Base-by-base conservation (phyloP, 2,888 invertebrate species). In the Crepidodera aurea region DNA sequence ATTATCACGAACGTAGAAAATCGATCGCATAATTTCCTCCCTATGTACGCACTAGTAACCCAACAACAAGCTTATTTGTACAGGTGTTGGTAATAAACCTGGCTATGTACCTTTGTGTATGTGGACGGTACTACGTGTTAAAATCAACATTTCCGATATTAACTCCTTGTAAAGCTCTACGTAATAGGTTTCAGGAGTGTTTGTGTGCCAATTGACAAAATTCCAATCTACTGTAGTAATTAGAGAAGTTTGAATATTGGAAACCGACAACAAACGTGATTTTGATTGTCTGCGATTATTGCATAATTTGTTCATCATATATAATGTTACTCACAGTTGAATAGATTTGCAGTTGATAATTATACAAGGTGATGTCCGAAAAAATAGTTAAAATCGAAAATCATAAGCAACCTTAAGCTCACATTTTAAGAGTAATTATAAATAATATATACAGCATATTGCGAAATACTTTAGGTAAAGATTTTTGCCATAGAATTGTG, bases 91-190 rank as follows among this genome's bases (percentile, higher is more conserved):
- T 50, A 48, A 50, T 60, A 50, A 55, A 50, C 29, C 50, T 42
- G 29, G 42, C 27, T 27, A 12, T 50, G 29, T 16, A 6, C 10
- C 19, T 42, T 3, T 51, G 51, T 59, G 12, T 59, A n/a, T 40
- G 40, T 29, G 29, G 48, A 15, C 34, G 39, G 32, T 37, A 32
- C 48, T 61, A 60, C 62, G 64, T 64, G 66, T 64, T 62, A 57
- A 61, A 66, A 66, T 63, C 61, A 64, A 66, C 66, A 62, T 62
- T 64, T 64, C 51, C 59, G 39, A 56, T 64, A 66, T 62, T 57
- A 64, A 64, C 64, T 66, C 53, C 56, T 62, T 50, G 59, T 59
- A 61, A 54, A 44, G 58, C 53, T 34, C 46, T 53, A 51, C 25
- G 56, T 57, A 57, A 57, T 57, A 50, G 50, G 39, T 57, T 57